Conservation (phyloP, 2,888 invertebrate species). For the Gastrophysa polygoni region DNA sequence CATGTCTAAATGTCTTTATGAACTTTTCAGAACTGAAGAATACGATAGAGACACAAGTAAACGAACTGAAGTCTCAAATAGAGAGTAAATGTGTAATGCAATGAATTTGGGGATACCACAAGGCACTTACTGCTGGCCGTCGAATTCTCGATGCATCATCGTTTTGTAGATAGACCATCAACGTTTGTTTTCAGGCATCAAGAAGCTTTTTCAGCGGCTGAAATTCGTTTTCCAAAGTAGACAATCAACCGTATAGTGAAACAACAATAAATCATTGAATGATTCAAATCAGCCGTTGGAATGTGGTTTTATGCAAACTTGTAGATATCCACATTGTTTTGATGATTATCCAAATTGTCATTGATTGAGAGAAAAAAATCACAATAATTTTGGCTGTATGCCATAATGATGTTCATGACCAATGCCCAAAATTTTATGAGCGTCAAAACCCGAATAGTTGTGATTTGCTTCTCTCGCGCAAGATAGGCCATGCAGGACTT, state of each 20-base stretch:
- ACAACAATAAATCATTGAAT: neutral
- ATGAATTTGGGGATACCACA: conserved; percentile 68
- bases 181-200: conserved; percentile 16
- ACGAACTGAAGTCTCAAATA: conserved; percentile 94
- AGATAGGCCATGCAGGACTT: conserved; percentile 46
- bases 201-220: conserved; percentile 6
- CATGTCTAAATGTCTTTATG: conserved; percentile 34
- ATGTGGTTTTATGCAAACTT: neutral
- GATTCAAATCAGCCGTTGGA: neutral
- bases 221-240: neutral
- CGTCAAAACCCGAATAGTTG: neutral
- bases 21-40: conserved; percentile 91
- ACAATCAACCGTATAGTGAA: neutral
- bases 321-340: neutral
- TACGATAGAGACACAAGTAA: conserved; percentile 96
- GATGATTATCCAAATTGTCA: neutral
- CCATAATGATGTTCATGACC: neutral
- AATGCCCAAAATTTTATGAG: conserved; percentile 5
- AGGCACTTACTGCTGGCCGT: conserved; percentile 56
- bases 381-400: neutral
- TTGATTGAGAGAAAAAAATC: neutral
- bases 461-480: neutral
- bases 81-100: conserved; percentile 96
- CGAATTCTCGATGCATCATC: conserved; percentile 20
- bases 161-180: conserved; percentile 30